Evolutionary conservation across 2,113 vertebrate genomes (phyloP), one percentile per base, ranked within the genome.

Genomic region (Daboia siamensis): DNA sequence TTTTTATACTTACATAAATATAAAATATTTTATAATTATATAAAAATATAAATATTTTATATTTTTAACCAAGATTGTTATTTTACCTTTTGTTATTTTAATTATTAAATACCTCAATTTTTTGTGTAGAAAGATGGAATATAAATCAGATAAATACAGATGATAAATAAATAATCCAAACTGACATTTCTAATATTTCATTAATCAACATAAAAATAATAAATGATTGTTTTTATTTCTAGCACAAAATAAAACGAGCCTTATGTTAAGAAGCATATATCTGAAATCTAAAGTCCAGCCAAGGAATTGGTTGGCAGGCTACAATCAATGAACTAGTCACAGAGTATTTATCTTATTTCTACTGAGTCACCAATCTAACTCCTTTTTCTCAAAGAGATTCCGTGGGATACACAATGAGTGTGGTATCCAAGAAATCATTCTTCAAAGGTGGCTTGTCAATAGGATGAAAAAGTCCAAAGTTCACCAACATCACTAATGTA

Each of bases 361-460:
- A 94, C 61, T 92, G 93, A 96, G 59, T 96, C 93, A 95, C 93
- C 17, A 20, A 23, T 57, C 91, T 61, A 69, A 94, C 69, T 94
- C 44, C 48, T 88, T 95, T 94, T 94, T 74, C 39, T 61, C 57
- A 91, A 93, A 90, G 91, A 89, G 56, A 89, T 85, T 94, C 52
- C 69, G 90, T 95, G 74, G 17, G 8, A 23, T 64, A 87, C 93
- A 90, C 92, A 89, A 93, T 88, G 90, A 88, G 29, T 90, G 56
- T 61, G 24, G 89, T 92, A 93, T 95, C 87, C 93, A 91, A 61
- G 88, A 74, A 91, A 24, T 91, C 33, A 48, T 46, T 90, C 90
- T 52, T 88, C 93, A 92, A 94, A 90, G 89, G 80, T 95, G 92
- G 92, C 29, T 94, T 92, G 93, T 93, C 56, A 92, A 39, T 33